phyloP scores from a whole-genome alignment of 2,797 vertebrate genomes.

The Nannoperca australis region DNA sequence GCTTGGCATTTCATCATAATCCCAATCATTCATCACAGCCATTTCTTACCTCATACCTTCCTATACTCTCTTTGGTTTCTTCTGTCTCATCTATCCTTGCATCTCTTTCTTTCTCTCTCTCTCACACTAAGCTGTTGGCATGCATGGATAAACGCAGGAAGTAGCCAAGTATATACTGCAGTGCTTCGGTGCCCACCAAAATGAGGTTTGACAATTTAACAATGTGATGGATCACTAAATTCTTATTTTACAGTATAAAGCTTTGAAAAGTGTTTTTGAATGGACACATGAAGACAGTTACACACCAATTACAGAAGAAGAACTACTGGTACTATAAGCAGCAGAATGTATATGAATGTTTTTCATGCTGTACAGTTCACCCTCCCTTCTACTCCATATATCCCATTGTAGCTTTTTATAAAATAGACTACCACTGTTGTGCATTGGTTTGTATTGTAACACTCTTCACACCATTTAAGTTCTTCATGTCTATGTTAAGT shows the following conservation, averaged over 20 bases:
- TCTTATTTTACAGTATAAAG: background rate
- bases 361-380: background rate
- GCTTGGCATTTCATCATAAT: constrained; percentile 53
- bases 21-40: constrained; percentile 55
- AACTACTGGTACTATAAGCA: background rate
- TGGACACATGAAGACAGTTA: constrained; percentile 4
- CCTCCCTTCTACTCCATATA: too few species aligned
- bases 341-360: background rate
- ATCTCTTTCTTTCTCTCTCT: constrained; percentile 25
- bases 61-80: constrained; percentile 14
- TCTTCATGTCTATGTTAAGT: background rate
- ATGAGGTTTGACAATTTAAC: constrained; percentile 1
- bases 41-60: constrained; percentile 17
- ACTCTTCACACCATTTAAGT: background rate
- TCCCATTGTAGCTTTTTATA: background rate
- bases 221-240: background rate
- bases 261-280: constrained; percentile 2
- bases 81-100: constrained; percentile 14
- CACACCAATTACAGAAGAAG: constrained; percentile 16
- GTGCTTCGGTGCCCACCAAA: constrained; percentile 11
- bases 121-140: constrained; percentile 13
- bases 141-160: background rate
- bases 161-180: background rate
- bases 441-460: background rate
- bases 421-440: background rate